phyloP scores from a whole-genome alignment of 2,797 vertebrate species.

The Ctenochaetus hawaiiensis region DNA sequence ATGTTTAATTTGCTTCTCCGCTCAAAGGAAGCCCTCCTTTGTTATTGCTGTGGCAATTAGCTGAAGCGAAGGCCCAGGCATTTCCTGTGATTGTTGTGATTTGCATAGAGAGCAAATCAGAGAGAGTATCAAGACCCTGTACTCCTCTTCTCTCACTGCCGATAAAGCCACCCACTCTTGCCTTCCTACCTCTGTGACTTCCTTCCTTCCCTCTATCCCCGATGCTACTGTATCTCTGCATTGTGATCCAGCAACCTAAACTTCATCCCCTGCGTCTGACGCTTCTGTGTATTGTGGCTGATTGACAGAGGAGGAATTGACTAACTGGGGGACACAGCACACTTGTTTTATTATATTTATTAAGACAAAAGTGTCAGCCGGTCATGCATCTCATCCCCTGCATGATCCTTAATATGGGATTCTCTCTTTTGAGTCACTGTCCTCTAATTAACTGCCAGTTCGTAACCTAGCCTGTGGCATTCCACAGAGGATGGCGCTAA shows the following conservation, averaged over 20 bases:
- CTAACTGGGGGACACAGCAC: conserved; percentile 32
- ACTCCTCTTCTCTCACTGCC: conserved; percentile 48
- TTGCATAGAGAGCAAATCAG: conserved; percentile 85
- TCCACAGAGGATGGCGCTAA: conserved; percentile 60
- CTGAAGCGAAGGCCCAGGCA: conserved; percentile 78
- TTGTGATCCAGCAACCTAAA: conserved; percentile 71
- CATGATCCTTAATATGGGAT: conserved; percentile 43
- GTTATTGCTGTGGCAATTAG: conserved; percentile 87
- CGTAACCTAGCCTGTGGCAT: conserved; percentile 59
- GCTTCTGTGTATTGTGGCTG: conserved; percentile 14
- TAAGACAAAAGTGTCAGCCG: conserved; percentile 10
- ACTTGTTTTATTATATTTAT: conserved; percentile 18
- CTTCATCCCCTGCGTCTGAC: conserved; percentile 35
- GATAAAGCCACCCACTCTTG: conserved; percentile 56
- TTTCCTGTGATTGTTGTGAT: conserved; percentile 88
- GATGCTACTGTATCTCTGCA: conserved; percentile 44
- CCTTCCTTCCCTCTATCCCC: conserved; percentile 25
- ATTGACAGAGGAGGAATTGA: conserved; percentile 45
- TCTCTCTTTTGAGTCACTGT: conserved; percentile 51
- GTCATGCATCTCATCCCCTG: conserved; percentile 20
- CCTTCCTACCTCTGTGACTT: conserved; percentile 23
- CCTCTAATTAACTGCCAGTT: conserved; percentile 65
- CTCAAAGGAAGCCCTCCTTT: conserved; percentile 81
- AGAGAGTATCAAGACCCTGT: conserved; percentile 69
- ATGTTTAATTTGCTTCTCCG: conserved; percentile 84